Base-by-base conservation (phyloP, 2,797 vertebrate genomes). In the Helarctos malayanus region DNA sequence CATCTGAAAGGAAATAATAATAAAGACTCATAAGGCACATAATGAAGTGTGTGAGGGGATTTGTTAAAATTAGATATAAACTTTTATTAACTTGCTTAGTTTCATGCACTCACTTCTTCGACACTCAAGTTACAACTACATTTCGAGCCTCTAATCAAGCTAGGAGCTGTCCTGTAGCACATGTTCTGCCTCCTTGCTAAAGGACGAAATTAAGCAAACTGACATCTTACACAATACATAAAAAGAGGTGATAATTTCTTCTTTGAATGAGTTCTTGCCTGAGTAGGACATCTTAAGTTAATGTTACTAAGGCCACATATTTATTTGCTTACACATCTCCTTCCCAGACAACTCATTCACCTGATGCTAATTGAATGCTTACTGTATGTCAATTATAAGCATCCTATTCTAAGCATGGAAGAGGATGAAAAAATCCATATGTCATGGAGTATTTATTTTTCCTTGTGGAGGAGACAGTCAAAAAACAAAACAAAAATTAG, bases 1-100 rank as follows among this genome's bases (percentile, higher is more conserved):
- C 99, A 99, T 97, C 99, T 99, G 96, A 94, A 97, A 98, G 2
- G 69, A 91, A 97, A 97, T 10, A 19, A 79, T 35, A 97, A 57
- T 27, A 71, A n/a, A 2, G n/a, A 89, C 11, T 35, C 63, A 9
- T 97, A 73, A 98, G 95, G 47, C 25, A 86, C 38, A 49, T 35
- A 75, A 23, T 32, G 2, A 13, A 25, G 21, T 10, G 29, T 41
- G 23, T 18, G n/a, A 32, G 18, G 2, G 19, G 3, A 14, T 13
- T 8, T 45, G 87, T 54, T 85, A 21, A 38, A 90, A 32, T 35
- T 13, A 45, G 14, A 73, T 6, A 7, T 2, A 25, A 23, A 29
- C 2, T 75, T 85, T 32, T 38, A 76, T 76, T 57, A 59, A 56
- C 1, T 1, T 38, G 52, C 13, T 89, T 89, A n/a, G 54, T 65